phyloP scores from a whole-genome alignment of 37 sponge, comb jelly and placozoan species.

The Spongilla lacustris region DNA sequence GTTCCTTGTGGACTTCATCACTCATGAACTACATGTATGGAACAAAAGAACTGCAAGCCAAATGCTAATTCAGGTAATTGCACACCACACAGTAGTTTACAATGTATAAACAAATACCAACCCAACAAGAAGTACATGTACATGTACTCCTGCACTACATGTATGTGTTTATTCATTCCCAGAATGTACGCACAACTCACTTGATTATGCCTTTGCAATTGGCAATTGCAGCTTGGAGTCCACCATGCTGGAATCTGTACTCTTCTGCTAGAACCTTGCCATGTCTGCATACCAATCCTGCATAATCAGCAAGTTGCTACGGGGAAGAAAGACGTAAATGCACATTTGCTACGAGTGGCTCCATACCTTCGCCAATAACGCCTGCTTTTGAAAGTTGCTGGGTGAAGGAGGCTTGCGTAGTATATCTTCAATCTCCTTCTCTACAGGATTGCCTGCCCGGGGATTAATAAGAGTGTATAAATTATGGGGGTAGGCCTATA shows the following conservation, averaged over 20 bases:
- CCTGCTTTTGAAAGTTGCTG: constrained; percentile 30
- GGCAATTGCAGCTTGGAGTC: constrained; percentile 39
- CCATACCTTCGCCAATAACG: constrained; percentile 46
- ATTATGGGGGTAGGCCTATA: neutral
- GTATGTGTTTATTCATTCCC: too few species aligned
- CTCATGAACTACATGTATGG: too few species aligned
- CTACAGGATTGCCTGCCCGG: neutral
- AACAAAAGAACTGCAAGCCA: too few species aligned
- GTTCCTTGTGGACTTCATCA: too few species aligned
- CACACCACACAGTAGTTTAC: too few species aligned
- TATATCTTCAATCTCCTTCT: neutral
- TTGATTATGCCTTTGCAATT: constrained; percentile 44
- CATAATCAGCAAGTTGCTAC: constrained; percentile 37
- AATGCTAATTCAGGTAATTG: too few species aligned
- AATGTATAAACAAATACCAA: too few species aligned
- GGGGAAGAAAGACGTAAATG: neutral
- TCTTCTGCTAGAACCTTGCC: constrained; percentile 19
- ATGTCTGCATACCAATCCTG: neutral
- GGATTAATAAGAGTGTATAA: neutral
- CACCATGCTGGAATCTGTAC: constrained; percentile 32
- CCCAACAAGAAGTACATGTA: too few species aligned
- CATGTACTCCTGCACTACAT: too few species aligned
- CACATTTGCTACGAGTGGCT: neutral
- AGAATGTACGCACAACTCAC: too few species aligned
- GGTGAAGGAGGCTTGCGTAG: constrained; percentile 29